These are phyloP conservation scores for Lytechinus variegatus DNA, from an alignment of 35 echinoderm and acorn worm species.

Conservation along the genomic window DNA sequence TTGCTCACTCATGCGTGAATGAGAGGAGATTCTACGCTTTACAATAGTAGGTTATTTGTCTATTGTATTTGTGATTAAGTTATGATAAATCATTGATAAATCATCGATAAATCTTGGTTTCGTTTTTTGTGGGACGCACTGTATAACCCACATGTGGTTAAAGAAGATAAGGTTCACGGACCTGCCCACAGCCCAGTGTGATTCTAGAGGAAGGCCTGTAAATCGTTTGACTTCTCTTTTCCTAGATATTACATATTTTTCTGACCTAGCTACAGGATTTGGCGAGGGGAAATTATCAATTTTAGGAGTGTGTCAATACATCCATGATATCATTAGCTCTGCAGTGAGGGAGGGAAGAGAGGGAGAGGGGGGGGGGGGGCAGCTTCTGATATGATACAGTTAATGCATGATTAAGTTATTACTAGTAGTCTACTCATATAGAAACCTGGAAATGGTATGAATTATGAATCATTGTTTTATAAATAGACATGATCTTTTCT, in stretches of 20 bases:
- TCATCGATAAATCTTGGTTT: too few relatives aligned
- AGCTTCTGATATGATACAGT: background rate
- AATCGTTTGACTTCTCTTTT: background rate
- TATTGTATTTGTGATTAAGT: too few relatives aligned
- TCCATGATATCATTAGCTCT: background rate
- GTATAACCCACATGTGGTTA: background rate
- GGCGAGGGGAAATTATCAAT: conserved; percentile 44
- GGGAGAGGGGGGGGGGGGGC: background rate
- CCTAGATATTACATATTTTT: background rate
- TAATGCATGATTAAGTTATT: background rate
- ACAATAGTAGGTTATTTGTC: too few relatives aligned
- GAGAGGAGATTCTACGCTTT: too few relatives aligned
- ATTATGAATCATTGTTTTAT: background rate
- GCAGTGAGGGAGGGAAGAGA: background rate
- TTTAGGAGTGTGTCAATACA: conserved; percentile 29
- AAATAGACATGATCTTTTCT: too few relatives aligned
- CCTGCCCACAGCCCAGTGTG: background rate
- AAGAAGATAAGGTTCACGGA: background rate
- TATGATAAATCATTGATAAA: too few relatives aligned
- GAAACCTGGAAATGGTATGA: background rate
- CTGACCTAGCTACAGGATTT: conserved; percentile 32
- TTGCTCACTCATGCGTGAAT: too few relatives aligned
- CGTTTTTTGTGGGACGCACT: too few relatives aligned
- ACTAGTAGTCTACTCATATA: background rate
- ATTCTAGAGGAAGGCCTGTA: background rate